Evolutionary conservation across 2,888 invertebrate species (phyloP), one percentile per base, ranked within the genome.

Genomic region (Cantharis rustica): DNA sequence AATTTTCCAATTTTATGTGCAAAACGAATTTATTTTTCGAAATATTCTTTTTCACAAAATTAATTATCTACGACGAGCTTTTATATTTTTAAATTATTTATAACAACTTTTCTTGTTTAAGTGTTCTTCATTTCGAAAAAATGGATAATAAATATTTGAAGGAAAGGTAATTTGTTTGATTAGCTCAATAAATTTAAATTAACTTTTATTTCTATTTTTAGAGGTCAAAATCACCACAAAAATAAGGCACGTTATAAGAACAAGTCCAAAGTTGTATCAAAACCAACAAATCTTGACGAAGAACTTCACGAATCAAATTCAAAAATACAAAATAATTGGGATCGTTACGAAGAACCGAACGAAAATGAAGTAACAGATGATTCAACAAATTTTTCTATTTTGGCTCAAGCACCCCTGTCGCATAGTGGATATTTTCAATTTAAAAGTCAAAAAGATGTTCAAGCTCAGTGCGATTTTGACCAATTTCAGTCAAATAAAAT

Each of bases 351-450:
- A 68, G 76, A 79, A 15, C 78, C 68, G 10, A 75, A 80, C 20
- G 81, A 80, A 16, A 76, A 76, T n/a, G 77, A 75, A 63, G 31
- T 63, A n/a, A 69, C 64, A 31, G 75, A 75, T n/a, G 73, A 70
- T 10, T 77, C 74, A 7, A 79, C 75, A 17, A 81, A 83, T 75
- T 83, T 82, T 74, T 72, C 80, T 17, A 15, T 79, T 17, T 64
- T 83, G 27, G 79, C 82, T 68, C 75, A 82, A 69, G 82, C 80
- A 1, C 82, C 83, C n/a, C 75, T 82, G 17, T 81, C 82, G 47
- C 75, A 78, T 61, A 83, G 82, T 16, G 79, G 79, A 31, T 79
- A 83, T 74, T 83, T 83, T 73, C 82, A 83, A 68, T 83, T 83
- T 75, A 83, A 83, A 76, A 77, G 79, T 66, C 82, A 83, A 69